Evolutionary conservation across 37 sponge, comb jelly and placozoan species (phyloP).

Genomic region (Hexactinellida sp.): DNA sequence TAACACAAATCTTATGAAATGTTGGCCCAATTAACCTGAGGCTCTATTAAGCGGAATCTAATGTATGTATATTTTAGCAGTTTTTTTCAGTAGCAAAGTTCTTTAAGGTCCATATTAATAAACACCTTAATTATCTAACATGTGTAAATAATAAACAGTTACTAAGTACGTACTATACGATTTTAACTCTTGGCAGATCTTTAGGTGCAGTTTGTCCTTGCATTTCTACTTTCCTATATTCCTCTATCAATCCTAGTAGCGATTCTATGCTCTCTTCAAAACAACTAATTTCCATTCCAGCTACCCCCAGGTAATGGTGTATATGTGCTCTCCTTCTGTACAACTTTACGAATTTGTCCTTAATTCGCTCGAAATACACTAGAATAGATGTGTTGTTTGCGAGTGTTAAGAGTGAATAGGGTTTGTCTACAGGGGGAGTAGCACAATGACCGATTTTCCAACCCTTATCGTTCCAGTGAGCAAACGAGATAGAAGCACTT

Average conservation of each 20-base stretch:
- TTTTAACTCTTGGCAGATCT: background rate
- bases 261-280: conserved; percentile 60
- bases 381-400: conserved; percentile 89
- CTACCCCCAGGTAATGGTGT: conserved; percentile 85
- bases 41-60: too few species aligned
- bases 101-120: too few species aligned
- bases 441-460: conserved; percentile 98
- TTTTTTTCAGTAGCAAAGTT: too few species aligned
- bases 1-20: too few species aligned
- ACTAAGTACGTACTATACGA: too few species aligned
- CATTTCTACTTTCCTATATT: conserved; percentile 51
- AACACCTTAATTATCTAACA: too few species aligned
- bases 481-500: conserved; percentile 57
- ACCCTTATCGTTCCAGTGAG: conserved; percentile 94
- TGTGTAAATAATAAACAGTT: too few species aligned
- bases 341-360: conserved; percentile 59
- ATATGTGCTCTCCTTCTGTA: conserved; percentile 89
- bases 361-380: conserved; percentile 42
- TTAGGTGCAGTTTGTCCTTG: background rate
- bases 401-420: conserved; percentile 72
- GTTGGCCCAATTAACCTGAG: too few species aligned
- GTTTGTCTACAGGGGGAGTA: conserved; percentile 78
- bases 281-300: conserved; percentile 70
- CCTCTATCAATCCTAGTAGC: conserved; percentile 49
- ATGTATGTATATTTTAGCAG: too few species aligned